Percentiles rank a stretch among this genome's conserved stretches.
phyloP scores from a whole-genome alignment of 2,797 vertebrate genomes.

The Anolis apletophallus region DNA sequence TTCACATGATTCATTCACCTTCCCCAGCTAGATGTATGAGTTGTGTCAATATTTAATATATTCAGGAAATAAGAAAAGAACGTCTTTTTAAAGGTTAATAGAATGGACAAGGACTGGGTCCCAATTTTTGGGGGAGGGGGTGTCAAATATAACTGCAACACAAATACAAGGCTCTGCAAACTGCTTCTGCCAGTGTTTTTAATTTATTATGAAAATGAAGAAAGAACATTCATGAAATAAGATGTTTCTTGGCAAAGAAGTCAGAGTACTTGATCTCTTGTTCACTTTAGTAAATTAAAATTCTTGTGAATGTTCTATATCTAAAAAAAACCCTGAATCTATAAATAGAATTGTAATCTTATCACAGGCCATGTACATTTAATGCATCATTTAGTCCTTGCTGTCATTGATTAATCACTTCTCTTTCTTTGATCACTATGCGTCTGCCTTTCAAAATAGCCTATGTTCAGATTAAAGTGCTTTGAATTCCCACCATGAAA shows the following conservation, averaged over 20 bases:
- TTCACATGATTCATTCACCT: neutral
- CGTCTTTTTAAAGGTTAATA: neutral
- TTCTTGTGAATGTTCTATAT: neutral
- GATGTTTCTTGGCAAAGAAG: slow-evolving; percentile 16
- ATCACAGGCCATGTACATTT: slow-evolving; percentile 43
- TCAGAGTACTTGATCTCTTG: neutral
- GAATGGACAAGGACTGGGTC: neutral
- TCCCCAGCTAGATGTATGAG: neutral
- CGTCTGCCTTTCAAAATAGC: slow-evolving; percentile 74
- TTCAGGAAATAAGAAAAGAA: neutral
- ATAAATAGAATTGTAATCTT: slow-evolving; percentile 25
- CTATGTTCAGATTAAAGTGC: slow-evolving; percentile 11
- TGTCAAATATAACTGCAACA: neutral
- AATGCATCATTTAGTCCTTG: slow-evolving; percentile 50
- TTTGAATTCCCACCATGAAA: too few species aligned
- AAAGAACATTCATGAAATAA: slow-evolving; percentile 27
- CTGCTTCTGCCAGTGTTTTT: neutral
- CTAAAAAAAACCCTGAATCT: neutral
- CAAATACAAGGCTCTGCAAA: neutral
- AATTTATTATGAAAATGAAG: neutral
- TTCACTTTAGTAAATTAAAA: neutral
- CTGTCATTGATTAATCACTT: slow-evolving; percentile 64
- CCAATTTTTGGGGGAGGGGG: neutral
- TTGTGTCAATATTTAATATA: neutral
- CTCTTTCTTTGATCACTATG: slow-evolving; percentile 53